These are phyloP conservation scores for Sebastes elongatus DNA, from an alignment of 2,797 vertebrate genomes.

Conservation along the genomic window DNA sequence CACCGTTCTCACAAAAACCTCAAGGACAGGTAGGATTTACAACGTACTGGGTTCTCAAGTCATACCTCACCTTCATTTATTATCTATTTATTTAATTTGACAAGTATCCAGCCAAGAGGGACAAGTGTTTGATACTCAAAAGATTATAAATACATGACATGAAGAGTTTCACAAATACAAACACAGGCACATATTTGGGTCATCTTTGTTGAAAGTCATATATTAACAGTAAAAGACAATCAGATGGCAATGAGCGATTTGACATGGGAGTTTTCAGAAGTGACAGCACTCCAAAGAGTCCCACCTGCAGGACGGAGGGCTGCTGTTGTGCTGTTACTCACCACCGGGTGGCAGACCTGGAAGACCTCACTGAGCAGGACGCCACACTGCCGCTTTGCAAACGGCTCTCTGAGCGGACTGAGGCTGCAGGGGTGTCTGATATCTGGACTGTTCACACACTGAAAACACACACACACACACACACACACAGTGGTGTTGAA, in stretches of 20 bases:
- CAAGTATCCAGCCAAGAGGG: not conserved
- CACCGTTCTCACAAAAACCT: not conserved
- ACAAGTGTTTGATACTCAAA: not conserved
- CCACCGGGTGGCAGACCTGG: constrained; percentile 95
- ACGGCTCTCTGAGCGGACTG: constrained; percentile 92
- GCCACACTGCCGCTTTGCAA: constrained; percentile 92
- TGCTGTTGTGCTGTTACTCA: constrained; percentile 77
- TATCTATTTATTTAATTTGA: not conserved
- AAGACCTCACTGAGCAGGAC: constrained; percentile 92
- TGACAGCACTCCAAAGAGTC: not conserved
- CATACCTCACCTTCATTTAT: not conserved
- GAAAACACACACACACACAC: constrained; percentile 26
- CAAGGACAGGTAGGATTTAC: not conserved
- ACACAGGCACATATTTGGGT: not conserved
- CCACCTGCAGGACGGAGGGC: not conserved
- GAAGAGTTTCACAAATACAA: not conserved
- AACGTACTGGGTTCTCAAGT: not conserved
- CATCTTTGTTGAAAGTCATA: not conserved
- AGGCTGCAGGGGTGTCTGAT: constrained; percentile 90
- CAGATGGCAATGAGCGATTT: not conserved
- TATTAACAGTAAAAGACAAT: not conserved
- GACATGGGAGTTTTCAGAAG: not conserved
- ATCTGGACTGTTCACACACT: constrained; percentile 94
- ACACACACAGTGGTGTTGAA: not conserved
- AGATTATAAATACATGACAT: not conserved